Conservation (phyloP, 2,113 vertebrate genomes). For the Galbula dea region DNA sequence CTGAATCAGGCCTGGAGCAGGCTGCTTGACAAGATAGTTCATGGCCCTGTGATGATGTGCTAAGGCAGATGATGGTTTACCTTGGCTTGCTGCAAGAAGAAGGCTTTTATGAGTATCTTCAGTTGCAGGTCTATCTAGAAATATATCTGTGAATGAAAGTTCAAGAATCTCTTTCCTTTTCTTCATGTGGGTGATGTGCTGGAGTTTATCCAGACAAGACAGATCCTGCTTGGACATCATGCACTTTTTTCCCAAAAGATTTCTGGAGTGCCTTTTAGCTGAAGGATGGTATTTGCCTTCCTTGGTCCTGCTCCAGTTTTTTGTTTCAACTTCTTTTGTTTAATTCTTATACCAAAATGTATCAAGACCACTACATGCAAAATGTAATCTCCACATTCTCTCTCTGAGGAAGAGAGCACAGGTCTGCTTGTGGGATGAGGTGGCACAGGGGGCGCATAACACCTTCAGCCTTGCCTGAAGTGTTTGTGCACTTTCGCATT, state of each 20-base stretch:
- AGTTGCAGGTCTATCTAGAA: neutral
- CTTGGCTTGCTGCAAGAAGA: neutral
- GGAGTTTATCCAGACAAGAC: neutral
- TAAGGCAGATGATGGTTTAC: neutral
- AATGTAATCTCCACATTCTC: neutral
- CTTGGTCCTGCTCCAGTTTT: neutral
- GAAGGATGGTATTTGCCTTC: neutral
- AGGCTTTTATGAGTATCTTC: neutral
- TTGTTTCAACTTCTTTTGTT: neutral
- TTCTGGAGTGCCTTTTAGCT: neutral
- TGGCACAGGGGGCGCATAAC: neutral
- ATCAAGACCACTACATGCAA: neutral
- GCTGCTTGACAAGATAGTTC: neutral
- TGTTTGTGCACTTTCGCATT: fast-evolving
- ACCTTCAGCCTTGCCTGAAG: neutral
- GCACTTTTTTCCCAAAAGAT: neutral
- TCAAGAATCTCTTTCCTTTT: neutral
- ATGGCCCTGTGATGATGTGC: neutral
- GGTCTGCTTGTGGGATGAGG: too few species aligned
- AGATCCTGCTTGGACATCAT: neutral
- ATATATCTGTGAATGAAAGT: neutral
- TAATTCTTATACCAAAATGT: neutral
- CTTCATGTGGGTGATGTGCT: neutral
- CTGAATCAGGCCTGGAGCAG: neutral
- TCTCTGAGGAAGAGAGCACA: neutral